Conservation (phyloP, 2,888 invertebrate genomes). For the Papilio demoleus region DNA sequence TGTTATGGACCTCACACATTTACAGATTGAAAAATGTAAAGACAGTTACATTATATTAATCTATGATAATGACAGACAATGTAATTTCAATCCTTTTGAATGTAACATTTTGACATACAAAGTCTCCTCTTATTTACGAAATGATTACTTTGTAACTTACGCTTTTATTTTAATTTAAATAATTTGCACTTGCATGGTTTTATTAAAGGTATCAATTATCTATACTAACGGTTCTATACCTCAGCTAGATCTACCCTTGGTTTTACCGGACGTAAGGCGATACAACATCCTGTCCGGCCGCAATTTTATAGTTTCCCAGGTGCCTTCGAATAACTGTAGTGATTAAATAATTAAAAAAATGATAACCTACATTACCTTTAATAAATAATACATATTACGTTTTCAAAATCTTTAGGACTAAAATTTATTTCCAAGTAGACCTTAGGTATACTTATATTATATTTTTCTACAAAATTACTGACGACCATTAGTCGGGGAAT, state of each 20-base stretch:
- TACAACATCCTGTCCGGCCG: slow-evolving; percentile 28
- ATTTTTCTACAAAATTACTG: neutral
- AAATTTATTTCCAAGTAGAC: no score
- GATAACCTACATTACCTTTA: neutral
- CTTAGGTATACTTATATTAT: no score
- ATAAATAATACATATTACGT: neutral
- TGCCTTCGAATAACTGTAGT: slow-evolving; percentile 4
- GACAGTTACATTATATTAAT: neutral
- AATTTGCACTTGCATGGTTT: slow-evolving; percentile 8
- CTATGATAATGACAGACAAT: neutral
- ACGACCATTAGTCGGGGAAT: neutral
- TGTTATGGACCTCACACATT: neutral
- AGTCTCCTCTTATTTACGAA: no score
- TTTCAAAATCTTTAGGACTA: no score
- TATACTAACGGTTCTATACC: slow-evolving; percentile 1
- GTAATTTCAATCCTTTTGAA: no score
- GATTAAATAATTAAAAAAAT: neutral
- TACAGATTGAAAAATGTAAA: neutral
- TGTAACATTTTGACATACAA: no score
- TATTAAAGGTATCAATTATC: neutral
- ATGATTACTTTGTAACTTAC: no score
- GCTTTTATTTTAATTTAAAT: neutral
- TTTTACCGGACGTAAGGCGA: slow-evolving; percentile 24
- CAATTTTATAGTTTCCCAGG: slow-evolving; percentile 31
- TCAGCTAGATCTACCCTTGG: slow-evolving; percentile 7